Evolutionary conservation across 2,888 invertebrate genomes (phyloP).

Genomic region (Tetanocera ferruginea): DNA sequence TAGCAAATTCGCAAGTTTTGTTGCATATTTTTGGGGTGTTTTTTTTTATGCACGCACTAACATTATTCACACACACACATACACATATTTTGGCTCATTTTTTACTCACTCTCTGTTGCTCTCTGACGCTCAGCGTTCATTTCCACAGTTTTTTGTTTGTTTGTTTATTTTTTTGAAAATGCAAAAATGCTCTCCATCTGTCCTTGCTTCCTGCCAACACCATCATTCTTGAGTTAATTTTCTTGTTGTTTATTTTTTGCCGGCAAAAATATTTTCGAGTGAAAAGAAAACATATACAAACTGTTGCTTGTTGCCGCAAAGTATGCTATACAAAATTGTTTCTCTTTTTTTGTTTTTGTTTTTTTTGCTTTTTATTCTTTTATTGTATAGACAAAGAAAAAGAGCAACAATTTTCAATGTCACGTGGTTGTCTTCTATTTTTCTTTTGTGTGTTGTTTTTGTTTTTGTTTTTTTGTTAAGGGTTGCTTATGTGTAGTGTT

Average conservation of each 20-base stretch:
- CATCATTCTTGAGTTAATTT: neutral
- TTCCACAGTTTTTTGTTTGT: neutral
- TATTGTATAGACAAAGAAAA: neutral
- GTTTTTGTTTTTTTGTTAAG: neutral
- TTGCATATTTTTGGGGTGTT: conserved; percentile 46
- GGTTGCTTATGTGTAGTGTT: neutral
- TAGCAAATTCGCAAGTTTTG: conserved; percentile 4
- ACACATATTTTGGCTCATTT: neutral
- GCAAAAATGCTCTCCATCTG: neutral
- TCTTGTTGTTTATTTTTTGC: neutral
- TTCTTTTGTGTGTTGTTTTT: neutral
- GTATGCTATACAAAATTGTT: conserved; percentile 31
- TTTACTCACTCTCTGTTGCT: conserved; percentile 39
- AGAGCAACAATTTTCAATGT: conserved; percentile 29
- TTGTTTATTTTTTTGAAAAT: neutral
- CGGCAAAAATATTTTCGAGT: conserved; percentile 25
- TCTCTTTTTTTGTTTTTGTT: neutral
- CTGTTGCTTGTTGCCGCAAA: conserved; percentile 31
- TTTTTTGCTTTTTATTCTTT: conserved; percentile 8
- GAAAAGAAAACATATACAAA: conserved; percentile 24
- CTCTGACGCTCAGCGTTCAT: neutral
- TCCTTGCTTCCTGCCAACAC: neutral
- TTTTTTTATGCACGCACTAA: neutral
- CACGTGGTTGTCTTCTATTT: conserved; percentile 10
- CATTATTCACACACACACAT: neutral